A percentile compares a stretch with the other conserved stretches of the same genome.
These are phyloP conservation scores for Genyomyrus donnyi DNA, from an alignment of 2,113 vertebrate genomes.

Conservation along the genomic window DNA sequence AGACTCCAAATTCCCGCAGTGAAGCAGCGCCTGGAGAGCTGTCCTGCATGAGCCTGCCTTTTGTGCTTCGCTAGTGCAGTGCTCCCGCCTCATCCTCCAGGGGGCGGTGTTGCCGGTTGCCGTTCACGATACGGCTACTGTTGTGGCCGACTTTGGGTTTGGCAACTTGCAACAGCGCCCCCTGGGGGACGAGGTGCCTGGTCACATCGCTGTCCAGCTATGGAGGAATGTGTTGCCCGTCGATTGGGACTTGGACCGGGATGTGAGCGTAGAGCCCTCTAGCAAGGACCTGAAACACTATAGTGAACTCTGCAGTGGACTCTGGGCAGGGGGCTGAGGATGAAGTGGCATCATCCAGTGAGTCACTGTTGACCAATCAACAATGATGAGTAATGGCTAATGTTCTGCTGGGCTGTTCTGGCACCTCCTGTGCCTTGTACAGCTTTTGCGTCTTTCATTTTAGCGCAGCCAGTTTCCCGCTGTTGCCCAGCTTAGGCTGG, in stretches of 20 bases:
- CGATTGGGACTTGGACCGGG: background rate
- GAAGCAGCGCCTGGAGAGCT: background rate
- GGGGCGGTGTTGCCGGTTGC: background rate
- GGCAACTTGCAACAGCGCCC: background rate
- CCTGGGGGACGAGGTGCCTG: background rate
- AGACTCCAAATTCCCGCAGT: background rate
- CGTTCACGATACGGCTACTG: background rate
- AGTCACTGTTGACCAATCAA: background rate
- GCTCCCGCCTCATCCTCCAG: background rate
- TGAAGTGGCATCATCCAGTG: background rate
- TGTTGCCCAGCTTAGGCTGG: background rate
- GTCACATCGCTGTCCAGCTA: background rate
- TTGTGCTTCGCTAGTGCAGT: background rate
- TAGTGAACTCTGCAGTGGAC: background rate
- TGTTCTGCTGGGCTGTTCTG: background rate
- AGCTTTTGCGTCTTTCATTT: background rate
- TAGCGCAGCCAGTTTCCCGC: background rate
- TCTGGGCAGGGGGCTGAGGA: background rate
- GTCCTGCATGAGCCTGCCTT: background rate
- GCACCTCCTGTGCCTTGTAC: background rate
- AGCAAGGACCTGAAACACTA: background rate
- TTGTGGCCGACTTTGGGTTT: background rate
- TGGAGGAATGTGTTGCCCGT: background rate
- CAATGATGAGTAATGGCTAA: background rate
- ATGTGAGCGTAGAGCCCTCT: background rate